Base-by-base conservation (phyloP, 2,113 vertebrate species). In the Psittacus erithacus region DNA sequence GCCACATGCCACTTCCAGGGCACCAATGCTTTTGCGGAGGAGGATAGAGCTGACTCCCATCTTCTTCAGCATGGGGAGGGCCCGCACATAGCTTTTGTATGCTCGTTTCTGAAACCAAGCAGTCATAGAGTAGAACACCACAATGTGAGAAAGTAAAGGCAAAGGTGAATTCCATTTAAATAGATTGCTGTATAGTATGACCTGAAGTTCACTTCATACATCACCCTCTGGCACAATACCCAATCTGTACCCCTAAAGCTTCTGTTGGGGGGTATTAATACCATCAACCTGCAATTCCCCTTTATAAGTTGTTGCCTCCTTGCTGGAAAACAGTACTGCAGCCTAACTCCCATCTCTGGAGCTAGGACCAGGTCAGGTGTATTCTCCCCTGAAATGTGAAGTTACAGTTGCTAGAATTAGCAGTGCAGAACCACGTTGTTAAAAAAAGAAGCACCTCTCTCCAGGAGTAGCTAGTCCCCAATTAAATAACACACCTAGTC, bases 61-160 rank as follows among this genome's bases (percentile, higher is more conserved):
- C 98, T 99, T 99, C 97, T 99, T 99, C 55, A 99, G 97, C 86
- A 98, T 98, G 29, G 99, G 99, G 77, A 99, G 96, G 19, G 99
- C 99, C 92, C 99, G 98, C 92, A 99, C 98, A 23, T 99, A 99
- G 95, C 99, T 99, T 97, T 99, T 99, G 97, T 99, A 99, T 3
- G 99, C 99, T 93, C 99, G 98, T 98, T 99, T 99, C 99, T 99
- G 98, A 57, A 98, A 96, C 43, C 47, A 91, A 93, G 80, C 53
- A 89, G 73, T 29, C 92, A 91, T 1, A 88, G 67, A 0, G 4
- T 3, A 82, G 68, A 49, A 92, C 52, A 94, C n/a, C 68, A 71
- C 49, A 78, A 69, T 29, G 63, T 63, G 63, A 89, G 82, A 76
- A 47, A 86, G 19, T 44, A 82, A 82, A 91, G 80, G 75, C 67